Evolutionary conservation across 2,888 invertebrate genomes (phyloP), one percentile per base, ranked within the genome.

Genomic region (Bembecia ichneumoniformis): DNA sequence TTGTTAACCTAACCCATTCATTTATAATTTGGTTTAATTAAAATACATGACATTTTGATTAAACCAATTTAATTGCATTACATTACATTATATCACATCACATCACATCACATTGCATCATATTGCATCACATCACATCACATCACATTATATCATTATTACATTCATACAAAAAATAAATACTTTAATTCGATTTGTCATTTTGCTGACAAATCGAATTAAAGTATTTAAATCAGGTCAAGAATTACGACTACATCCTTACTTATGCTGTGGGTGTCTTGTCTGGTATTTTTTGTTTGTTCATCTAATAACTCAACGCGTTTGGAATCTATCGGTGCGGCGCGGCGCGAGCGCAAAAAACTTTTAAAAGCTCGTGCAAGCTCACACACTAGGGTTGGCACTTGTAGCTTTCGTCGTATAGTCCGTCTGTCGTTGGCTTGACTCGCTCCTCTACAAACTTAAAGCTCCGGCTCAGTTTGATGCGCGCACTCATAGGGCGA

Each of bases 291-390:
- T 83, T 87, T 82, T 82, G 78, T 79, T 63, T 66, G 60, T 63
- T 66, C 71, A 68, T 74, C 79, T 81, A 81, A 83, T 81, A 82
- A 79, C 81, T 86, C 82, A 75, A 76, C 82, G 74, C 82, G 86
- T 84, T 87, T 82, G 81, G 81, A 86, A 28, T 28, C 28, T 82
- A 78, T 28, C 28, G 28, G n/a, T n/a, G 83, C 79, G 80, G 81
- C 82, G 87, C 82, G 74, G 72, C 78, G 75, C 76, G 74, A 73
- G 77, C 78, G 82, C 84, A 86, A 87, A 88, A 88, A 89, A 88
- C 82, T 11, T 44, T 44, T 15, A 16, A 87, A 88, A 86, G 83
- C 79, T 80, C 71, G 66, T 68, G 61, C 64, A 66, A 59, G 57
- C 52, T 58, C 55, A 59, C 58, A 64, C 58, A 64, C 68, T 82